Evolutionary conservation across 1,140 invertebrate genomes (phyloP).

Genomic region (Laodelphax striatellus): DNA sequence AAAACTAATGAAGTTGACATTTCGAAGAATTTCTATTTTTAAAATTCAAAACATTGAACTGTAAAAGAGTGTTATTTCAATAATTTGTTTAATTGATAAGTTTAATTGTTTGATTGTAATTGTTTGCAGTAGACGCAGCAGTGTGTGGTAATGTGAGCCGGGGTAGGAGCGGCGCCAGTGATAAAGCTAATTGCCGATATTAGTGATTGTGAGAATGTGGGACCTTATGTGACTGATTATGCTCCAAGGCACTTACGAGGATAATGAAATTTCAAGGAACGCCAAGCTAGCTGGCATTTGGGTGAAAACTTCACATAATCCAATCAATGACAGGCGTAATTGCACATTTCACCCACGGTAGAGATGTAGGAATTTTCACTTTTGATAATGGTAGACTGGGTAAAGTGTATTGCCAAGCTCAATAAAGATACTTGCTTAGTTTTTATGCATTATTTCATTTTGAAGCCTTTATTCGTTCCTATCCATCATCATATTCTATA

Average conservation of each 20-base stretch:
- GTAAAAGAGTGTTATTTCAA: too few species aligned
- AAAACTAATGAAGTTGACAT: too few species aligned
- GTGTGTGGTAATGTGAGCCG: slow-evolving; percentile 95
- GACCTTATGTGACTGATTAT: slow-evolving; percentile 90
- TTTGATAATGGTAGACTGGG: slow-evolving; percentile 96
- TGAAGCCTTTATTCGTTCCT: too few species aligned
- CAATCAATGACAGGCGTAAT: slow-evolving; percentile 95
- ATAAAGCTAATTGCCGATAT: slow-evolving; percentile 96
- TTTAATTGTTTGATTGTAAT: slow-evolving; percentile 20
- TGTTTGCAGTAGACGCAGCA: slow-evolving; percentile 78
- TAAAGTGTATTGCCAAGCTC: slow-evolving; percentile 34
- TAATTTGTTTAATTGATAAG: too few species aligned
- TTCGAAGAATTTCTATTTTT: too few species aligned
- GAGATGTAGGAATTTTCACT: slow-evolving; percentile 97
- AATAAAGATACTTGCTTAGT: not conserved
- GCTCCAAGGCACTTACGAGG: slow-evolving; percentile 88
- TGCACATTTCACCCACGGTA: slow-evolving; percentile 96
- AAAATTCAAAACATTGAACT: too few species aligned
- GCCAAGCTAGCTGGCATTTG: slow-evolving; percentile 95
- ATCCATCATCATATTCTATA: too few species aligned
- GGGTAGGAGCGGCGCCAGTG: slow-evolving; percentile 80
- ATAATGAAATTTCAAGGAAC: slow-evolving; percentile 95
- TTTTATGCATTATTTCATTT: too few species aligned
- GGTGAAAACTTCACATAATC: slow-evolving; percentile 99
- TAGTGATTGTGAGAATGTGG: slow-evolving; percentile 91